A percentile compares a stretch with the other conserved stretches of the same genome.
Conservation (phyloP, 2,113 vertebrate genomes). For the Rhynchomys soricoides region DNA sequence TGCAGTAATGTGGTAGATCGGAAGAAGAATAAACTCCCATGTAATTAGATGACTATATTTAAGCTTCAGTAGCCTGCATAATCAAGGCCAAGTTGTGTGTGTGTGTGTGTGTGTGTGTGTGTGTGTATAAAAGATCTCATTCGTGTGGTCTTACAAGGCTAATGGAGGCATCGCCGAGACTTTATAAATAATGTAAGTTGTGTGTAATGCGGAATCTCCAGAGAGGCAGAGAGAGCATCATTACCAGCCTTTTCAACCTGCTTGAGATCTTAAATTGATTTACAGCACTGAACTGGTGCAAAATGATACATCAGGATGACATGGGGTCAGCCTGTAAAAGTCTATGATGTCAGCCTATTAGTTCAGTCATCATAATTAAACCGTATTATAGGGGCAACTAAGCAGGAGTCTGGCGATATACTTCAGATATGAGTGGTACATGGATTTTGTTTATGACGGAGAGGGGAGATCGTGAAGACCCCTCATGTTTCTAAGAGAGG, state of each 20-base stretch:
- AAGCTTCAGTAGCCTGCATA: conserved; percentile 64
- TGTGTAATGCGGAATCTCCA: conserved; percentile 95
- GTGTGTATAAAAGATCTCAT: conserved; percentile 88
- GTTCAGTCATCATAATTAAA: conserved; percentile 91
- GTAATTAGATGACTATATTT: conserved; percentile 60
- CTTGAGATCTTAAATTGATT: conserved; percentile 99
- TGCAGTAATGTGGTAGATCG: conserved; percentile 31
- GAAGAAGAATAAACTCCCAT: conserved; percentile 61
- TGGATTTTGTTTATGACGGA: conserved; percentile 58
- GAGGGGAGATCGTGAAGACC: neutral
- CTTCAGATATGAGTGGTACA: conserved; percentile 78
- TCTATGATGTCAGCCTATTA: conserved; percentile 90
- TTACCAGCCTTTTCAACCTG: conserved; percentile 98
- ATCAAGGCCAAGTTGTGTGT: conserved; percentile 79
- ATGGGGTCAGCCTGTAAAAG: conserved; percentile 91
- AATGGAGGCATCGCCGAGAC: conserved; percentile 96
- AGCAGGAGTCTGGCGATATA: conserved; percentile 83
- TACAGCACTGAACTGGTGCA: conserved; percentile 97
- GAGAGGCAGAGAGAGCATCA: conserved; percentile 97
- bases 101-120: conserved; percentile 84
- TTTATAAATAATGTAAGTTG: conserved; percentile 99
- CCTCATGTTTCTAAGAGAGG: neutral
- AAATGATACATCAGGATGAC: conserved; percentile 97
- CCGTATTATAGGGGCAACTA: conserved; percentile 85
- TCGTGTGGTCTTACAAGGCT: conserved; percentile 91